phyloP scores from a whole-genome alignment of 2,888 invertebrate genomes.

The Apantesis nais region DNA sequence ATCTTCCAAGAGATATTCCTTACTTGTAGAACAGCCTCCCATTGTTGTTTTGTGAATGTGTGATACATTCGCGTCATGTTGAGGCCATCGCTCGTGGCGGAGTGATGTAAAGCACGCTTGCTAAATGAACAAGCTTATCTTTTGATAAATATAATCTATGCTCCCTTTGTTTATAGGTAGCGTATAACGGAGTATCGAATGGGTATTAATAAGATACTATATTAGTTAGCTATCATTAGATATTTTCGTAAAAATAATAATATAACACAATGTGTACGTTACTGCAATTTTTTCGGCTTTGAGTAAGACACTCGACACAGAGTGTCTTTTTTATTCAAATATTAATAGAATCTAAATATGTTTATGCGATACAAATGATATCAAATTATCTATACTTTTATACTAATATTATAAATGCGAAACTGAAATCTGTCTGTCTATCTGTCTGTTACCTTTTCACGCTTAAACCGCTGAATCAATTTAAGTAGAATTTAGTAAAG shows the following conservation, averaged over 20 bases:
- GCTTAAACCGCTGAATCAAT: too few species aligned
- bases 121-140: conserved; percentile 28
- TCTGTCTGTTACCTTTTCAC: too few species aligned
- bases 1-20: conserved; percentile 22
- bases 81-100: conserved; percentile 28
- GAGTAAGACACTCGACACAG: too few species aligned
- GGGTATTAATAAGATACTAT: neutral
- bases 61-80: conserved; percentile 68
- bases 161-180: conserved; percentile 9
- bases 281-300: too few species aligned
- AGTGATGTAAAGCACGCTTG: conserved; percentile 17
- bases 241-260: neutral
- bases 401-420: too few species aligned
- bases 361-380: too few species aligned
- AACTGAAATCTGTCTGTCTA: too few species aligned
- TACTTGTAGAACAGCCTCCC: conserved; percentile 74
- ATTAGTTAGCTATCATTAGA: neutral
- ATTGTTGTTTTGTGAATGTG: conserved; percentile 72
- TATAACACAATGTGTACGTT: too few species aligned
- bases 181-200: neutral
- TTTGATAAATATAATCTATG: conserved; percentile 30
- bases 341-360: too few species aligned
- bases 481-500: too few species aligned
- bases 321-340: too few species aligned
- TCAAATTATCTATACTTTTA: too few species aligned